Evolutionary conservation across 2,888 invertebrate genomes (phyloP).

Genomic region (Nudaria mundana): DNA sequence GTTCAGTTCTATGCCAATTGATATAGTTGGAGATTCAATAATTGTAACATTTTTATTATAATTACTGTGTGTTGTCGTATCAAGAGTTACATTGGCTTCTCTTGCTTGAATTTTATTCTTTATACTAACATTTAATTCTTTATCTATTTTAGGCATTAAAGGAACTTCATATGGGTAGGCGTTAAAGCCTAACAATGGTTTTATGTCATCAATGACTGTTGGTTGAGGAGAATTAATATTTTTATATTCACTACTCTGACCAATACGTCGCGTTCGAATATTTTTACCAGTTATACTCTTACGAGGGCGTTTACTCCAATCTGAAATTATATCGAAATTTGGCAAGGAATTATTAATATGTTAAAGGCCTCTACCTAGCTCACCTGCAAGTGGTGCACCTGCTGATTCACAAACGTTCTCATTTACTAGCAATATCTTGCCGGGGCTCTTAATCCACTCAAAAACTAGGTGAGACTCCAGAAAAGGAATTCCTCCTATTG

Average conservation of each 20-base stretch:
- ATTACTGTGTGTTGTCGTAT: conserved; percentile 7
- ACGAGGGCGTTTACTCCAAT: conserved; percentile 28
- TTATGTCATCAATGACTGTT: conserved; percentile 41
- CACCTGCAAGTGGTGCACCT: too few relatives aligned
- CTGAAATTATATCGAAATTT: too few relatives aligned
- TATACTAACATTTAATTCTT: conserved; percentile 21
- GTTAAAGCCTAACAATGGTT: conserved; percentile 46
- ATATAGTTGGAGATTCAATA: not conserved
- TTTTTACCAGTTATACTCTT: conserved; percentile 39
- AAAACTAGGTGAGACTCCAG: too few relatives aligned
- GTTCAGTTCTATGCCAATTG: conserved; percentile 5
- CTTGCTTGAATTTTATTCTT: not conserved
- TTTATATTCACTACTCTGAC: conserved; percentile 18
- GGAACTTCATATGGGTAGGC: conserved; percentile 62
- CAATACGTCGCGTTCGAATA: conserved; percentile 17
- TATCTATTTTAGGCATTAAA: conserved; percentile 41
- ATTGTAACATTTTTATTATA: not conserved
- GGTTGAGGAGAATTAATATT: conserved; percentile 31
- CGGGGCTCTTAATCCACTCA: too few relatives aligned
- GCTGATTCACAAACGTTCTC: too few relatives aligned
- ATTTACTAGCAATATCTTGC: too few relatives aligned
- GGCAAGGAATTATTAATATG: too few relatives aligned
- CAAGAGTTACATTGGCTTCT: conserved; percentile 9
- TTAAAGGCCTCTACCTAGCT: too few relatives aligned
- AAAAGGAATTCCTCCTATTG: too few relatives aligned